Base-by-base conservation (phyloP, 2,797 vertebrate genomes). In the Pagetopsis macropterus region DNA sequence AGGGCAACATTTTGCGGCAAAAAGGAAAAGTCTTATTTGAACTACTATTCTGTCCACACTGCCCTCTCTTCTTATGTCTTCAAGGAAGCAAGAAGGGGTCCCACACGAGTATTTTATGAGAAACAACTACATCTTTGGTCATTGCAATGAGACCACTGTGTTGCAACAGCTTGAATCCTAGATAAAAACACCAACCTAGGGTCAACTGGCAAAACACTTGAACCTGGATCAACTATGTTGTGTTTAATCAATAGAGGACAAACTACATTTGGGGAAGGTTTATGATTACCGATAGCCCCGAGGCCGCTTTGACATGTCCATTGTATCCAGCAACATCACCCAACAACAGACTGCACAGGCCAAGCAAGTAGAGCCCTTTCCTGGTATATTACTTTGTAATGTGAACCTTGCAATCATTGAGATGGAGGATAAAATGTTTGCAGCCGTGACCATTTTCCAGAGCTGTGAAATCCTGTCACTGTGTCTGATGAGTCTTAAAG, bases 351-450 rank as follows among this genome's bases (percentile, higher is more conserved):
- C 8, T 43, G 52, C 17, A 21, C 10, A 8, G 13, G 14, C 23
- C 17, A 37, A 33, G 43, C 27, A 37, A 17, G 23, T 15, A 4
- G 62, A 19, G 27, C 51, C n/a, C 49, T 56, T 74, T 61, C 6
- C 44, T 56, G 71, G 12, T n/a, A 45, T 16, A 72, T 68, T 27
- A 51, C 9, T 50, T 48, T 51, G 55, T 31, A 65, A 73, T 9
- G 45, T 46, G 10, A 64, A 49, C n/a, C 21, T 15, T n/a, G 11
- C 40, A 14, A 6, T 56, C 1, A 2, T 13, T 0, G 14, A 43
- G 48, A 37, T 11, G n/a, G 23, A 55, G 40, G 27, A 50, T 64
- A 19, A 61, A 56, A 65, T 50, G 11, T 45, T 31, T 50, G 40
- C 50, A 1, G 31, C 43, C 0, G 12, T 1, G 12, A 68, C 9